These are phyloP conservation scores for Scopus umbretta DNA, from an alignment of 2,113 vertebrate species.

Conservation along the genomic window DNA sequence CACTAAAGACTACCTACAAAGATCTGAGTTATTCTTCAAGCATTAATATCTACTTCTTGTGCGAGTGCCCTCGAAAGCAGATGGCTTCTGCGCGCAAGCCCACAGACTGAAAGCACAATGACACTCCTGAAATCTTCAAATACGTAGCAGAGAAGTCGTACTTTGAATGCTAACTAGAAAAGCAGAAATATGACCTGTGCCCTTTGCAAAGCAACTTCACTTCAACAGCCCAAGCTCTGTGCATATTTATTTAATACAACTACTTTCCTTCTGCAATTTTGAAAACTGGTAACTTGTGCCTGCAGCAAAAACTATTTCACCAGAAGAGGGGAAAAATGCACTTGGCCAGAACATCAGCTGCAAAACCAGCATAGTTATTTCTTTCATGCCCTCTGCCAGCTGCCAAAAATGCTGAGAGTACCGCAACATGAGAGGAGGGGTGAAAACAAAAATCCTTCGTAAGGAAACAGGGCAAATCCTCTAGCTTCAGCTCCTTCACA, in stretches of 20 bases:
- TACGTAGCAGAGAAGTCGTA: not conserved
- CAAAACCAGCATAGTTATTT: not conserved
- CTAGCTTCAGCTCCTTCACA: not conserved
- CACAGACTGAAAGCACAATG: not conserved
- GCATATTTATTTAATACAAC: not conserved
- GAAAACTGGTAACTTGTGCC: not conserved
- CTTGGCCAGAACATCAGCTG: not conserved
- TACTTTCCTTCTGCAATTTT: not conserved
- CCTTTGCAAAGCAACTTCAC: not conserved
- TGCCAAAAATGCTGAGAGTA: not conserved
- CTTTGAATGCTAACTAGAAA: not conserved
- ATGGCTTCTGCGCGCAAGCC: not conserved
- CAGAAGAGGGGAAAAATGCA: not conserved
- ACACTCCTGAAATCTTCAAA: not conserved
- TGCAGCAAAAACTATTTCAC: not conserved
- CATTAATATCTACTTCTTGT: not conserved
- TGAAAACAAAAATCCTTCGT: not conserved
- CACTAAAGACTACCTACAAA: not conserved
- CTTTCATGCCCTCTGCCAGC: not conserved
- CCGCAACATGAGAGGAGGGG: not conserved
- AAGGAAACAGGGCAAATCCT: not conserved
- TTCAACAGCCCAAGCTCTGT: not conserved
- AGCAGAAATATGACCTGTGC: not conserved
- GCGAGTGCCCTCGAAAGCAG: not conserved
- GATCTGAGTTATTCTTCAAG: not conserved